These are phyloP conservation scores for Alligator sinensis DNA, from an alignment of 2,113 vertebrate genomes.

Conservation along the genomic window DNA sequence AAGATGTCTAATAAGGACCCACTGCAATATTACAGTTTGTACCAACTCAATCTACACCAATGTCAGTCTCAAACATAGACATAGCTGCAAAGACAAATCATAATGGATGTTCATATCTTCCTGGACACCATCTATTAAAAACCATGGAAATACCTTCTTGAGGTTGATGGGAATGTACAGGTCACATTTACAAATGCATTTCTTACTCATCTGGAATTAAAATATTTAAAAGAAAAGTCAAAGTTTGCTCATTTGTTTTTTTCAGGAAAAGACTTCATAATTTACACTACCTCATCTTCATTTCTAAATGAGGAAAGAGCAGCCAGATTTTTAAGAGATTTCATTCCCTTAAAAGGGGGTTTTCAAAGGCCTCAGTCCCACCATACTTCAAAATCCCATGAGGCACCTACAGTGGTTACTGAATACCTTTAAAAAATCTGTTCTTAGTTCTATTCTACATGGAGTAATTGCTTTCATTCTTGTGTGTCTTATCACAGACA, in stretches of 20 bases:
- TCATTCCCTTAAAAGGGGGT: background rate
- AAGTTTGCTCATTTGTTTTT: background rate
- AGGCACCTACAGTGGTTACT: background rate
- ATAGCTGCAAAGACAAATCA: background rate
- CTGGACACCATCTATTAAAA: background rate
- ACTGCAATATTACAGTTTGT: background rate
- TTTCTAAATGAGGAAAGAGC: background rate
- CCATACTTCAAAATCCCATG: background rate
- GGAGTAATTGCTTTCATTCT: background rate
- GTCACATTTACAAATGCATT: background rate
- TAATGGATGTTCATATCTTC: background rate
- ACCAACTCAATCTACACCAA: background rate
- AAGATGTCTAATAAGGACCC: background rate
- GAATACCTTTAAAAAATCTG: background rate
- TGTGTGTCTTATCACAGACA: background rate
- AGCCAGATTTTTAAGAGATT: background rate
- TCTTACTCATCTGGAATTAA: background rate
- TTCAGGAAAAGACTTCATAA: background rate
- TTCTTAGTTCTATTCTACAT: background rate
- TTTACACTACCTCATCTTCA: background rate
- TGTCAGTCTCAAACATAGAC: background rate
- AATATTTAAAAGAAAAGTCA: background rate
- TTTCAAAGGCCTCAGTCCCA: background rate
- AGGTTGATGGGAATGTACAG: background rate
- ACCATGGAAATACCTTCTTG: background rate